These are phyloP conservation scores for Origma solitaria DNA, from an alignment of 2,113 vertebrate species.

Conservation along the genomic window DNA sequence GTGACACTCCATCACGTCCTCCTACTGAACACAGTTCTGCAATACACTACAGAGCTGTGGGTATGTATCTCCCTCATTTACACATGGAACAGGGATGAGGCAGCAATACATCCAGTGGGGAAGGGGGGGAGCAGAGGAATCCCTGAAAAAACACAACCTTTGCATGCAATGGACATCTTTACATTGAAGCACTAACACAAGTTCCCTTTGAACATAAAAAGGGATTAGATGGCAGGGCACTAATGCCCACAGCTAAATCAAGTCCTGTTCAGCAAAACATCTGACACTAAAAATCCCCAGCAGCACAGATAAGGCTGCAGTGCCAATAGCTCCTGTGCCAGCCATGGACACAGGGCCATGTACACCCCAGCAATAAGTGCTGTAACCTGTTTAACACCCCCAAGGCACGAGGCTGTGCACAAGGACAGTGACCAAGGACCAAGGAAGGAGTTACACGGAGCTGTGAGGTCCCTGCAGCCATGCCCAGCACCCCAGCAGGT, in stretches of 20 bases:
- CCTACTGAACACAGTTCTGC: background rate
- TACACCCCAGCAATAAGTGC: background rate
- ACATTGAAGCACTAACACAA: background rate
- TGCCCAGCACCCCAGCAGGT: background rate
- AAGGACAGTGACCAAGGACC: background rate
- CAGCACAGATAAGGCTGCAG: background rate
- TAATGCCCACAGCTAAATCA: background rate
- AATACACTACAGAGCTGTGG: background rate
- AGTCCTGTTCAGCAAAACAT: background rate
- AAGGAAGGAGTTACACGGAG: background rate
- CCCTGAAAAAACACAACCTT: background rate
- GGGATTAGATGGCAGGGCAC: background rate
- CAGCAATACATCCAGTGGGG: background rate
- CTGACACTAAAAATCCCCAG: background rate
- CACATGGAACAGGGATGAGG: background rate
- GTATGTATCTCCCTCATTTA: background rate
- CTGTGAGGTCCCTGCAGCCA: background rate
- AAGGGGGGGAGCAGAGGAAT: background rate
- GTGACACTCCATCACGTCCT: background rate
- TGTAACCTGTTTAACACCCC: background rate
- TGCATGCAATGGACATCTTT: fast-evolving
- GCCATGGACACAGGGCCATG: background rate
- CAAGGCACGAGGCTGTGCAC: background rate
- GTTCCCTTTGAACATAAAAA: background rate
- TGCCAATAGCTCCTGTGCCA: background rate